Evolutionary conservation across 2,888 invertebrate genomes (phyloP).

Genomic region (Apoda limacodes): DNA sequence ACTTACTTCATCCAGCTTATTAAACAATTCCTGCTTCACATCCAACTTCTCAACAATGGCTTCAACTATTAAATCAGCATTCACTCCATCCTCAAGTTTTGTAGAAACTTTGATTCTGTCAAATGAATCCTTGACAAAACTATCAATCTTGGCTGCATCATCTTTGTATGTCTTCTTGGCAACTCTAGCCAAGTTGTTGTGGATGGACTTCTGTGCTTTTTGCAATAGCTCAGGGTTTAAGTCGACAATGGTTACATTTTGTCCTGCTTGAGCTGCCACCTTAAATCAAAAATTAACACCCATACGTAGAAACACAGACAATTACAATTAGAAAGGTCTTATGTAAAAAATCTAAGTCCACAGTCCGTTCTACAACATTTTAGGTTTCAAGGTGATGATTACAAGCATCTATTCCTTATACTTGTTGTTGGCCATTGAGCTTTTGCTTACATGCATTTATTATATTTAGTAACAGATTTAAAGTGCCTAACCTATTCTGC

Average conservation of each 20-base stretch:
- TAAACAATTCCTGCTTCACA: constrained; percentile 82
- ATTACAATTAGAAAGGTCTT: background rate
- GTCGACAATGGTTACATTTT: constrained; percentile 85
- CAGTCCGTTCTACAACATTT: too few species aligned
- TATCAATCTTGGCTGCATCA: constrained; percentile 71
- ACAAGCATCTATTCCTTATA: too few species aligned
- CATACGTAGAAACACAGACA: background rate
- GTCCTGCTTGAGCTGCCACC: constrained; percentile 88
- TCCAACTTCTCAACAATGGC: constrained; percentile 89
- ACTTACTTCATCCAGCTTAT: constrained; percentile 75
- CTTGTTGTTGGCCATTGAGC: too few species aligned
- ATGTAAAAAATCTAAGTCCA: background rate
- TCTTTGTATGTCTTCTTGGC: constrained; percentile 84
- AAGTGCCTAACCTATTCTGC: too few species aligned
- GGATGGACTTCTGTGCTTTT: constrained; percentile 79
- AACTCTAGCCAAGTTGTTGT: constrained; percentile 77
- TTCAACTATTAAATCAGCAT: constrained; percentile 84
- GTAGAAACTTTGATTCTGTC: constrained; percentile 68
- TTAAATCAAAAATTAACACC: constrained; percentile 29
- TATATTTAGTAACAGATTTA: too few species aligned
- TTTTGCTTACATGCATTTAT: too few species aligned
- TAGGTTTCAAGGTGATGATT: too few species aligned
- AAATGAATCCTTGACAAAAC: constrained; percentile 74
- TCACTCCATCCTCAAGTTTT: constrained; percentile 71
- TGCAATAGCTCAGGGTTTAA: constrained; percentile 76